A percentile compares a stretch with the other conserved stretches of the same genome.
Evolutionary conservation across 2,888 invertebrate species (phyloP).

Genomic region (Slavum lentiscoides): DNA sequence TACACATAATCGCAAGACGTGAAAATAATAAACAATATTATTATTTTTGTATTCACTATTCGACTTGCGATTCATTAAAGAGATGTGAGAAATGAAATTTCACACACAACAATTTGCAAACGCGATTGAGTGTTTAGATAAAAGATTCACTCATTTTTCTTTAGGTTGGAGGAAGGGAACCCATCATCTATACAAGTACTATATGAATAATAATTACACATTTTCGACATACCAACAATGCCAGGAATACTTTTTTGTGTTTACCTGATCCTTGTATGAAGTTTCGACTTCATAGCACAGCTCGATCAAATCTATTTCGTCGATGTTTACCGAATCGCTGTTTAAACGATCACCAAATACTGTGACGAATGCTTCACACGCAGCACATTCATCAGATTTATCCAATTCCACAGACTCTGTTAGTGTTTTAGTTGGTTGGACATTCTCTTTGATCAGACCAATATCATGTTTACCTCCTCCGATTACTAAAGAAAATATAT

Average conservation of each 20-base stretch:
- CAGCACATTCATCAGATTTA: conserved; percentile 36
- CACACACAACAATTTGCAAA: too few species aligned
- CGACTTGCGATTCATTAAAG: too few species aligned
- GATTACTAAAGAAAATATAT: neutral
- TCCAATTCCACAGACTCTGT: neutral
- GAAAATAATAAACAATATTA: neutral
- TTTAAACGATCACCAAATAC: conserved; percentile 37
- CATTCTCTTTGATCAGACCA: neutral
- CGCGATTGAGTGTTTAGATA: too few species aligned
- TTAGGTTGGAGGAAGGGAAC: neutral
- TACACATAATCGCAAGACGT: neutral
- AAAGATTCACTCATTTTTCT: too few species aligned
- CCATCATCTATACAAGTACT: neutral
- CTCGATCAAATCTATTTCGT: conserved; percentile 9
- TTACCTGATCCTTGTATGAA: conserved; percentile 19
- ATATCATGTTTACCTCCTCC: neutral
- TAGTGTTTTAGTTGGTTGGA: neutral
- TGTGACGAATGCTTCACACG: conserved; percentile 49
- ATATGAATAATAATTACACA: neutral
- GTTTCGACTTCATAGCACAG: conserved; percentile 20
- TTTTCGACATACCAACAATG: neutral
- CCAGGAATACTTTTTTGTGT: neutral
- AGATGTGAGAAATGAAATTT: too few species aligned
- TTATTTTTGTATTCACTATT: neutral
- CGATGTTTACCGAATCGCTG: neutral